Evolutionary conservation across 2,888 invertebrate genomes (phyloP).

Genomic region (Girardia tigrina): DNA sequence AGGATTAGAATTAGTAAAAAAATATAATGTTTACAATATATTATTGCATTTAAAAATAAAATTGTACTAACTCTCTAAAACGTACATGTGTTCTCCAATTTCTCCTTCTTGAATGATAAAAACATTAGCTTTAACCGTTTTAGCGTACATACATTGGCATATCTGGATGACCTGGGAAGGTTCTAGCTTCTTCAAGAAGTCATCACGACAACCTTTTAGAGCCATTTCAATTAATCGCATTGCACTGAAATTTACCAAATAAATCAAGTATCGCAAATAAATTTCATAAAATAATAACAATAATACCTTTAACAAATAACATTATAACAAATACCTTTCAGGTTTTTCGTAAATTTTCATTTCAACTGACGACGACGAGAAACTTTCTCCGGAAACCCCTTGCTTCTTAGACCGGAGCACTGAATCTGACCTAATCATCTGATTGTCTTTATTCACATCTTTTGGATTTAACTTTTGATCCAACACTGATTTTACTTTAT

Average conservation of each 20-base stretch:
- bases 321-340: background rate
- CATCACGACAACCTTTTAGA: slow-evolving; percentile 51
- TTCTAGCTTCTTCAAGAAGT: slow-evolving; percentile 67
- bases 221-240: background rate
- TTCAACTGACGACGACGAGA: background rate
- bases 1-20: too few species aligned
- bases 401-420: background rate
- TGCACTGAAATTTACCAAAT: too few species aligned
- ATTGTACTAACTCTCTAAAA: slow-evolving; percentile 60
- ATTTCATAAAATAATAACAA: too few species aligned
- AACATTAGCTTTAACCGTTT: slow-evolving; percentile 58
- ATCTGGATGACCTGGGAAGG: slow-evolving; percentile 62
- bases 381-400: background rate
- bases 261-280: too few species aligned
- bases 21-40: too few species aligned
- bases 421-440: background rate
- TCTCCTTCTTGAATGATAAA: slow-evolving; percentile 68
- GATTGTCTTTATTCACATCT: too few species aligned
- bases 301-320: background rate
- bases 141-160: slow-evolving; percentile 68
- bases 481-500: slow-evolving; percentile 2
- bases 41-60: too few species aligned
- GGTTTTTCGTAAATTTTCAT: slow-evolving; percentile 15
- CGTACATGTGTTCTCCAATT: slow-evolving; percentile 70
- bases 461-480: background rate